phyloP scores from a whole-genome alignment of 2,797 vertebrate genomes.

The Mormyrus hasselquistii region DNA sequence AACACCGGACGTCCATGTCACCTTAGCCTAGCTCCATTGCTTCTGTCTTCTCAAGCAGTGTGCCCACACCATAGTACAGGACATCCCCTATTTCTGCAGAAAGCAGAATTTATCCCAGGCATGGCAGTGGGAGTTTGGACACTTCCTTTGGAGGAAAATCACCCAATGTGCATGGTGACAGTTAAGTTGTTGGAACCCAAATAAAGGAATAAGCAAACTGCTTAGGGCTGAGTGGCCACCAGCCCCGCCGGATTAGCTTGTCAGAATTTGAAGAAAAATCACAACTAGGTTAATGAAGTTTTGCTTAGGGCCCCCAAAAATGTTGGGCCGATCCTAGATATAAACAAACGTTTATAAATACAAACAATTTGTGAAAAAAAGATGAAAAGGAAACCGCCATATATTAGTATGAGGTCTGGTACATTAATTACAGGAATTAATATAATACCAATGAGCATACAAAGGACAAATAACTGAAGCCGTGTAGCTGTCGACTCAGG shows the following conservation, averaged over 20 bases:
- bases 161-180: neutral
- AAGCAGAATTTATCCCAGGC: neutral
- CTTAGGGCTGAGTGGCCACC: neutral
- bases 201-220: neutral
- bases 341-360: neutral
- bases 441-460: neutral
- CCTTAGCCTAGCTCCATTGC: neutral
- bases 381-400: neutral
- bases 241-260: neutral
- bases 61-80: neutral
- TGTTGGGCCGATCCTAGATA: neutral
- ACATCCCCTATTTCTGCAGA: neutral
- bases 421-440: neutral
- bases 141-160: neutral
- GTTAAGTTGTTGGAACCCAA: neutral
- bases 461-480: neutral
- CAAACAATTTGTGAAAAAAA: neutral
- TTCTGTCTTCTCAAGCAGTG: neutral
- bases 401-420: neutral
- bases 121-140: neutral
- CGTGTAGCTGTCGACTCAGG: neutral
- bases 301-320: neutral
- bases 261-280: neutral
- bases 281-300: neutral
- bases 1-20: conserved; percentile 44